These are phyloP conservation scores for Spinus pinus DNA, from an alignment of 2,797 vertebrate species.

Conservation along the genomic window DNA sequence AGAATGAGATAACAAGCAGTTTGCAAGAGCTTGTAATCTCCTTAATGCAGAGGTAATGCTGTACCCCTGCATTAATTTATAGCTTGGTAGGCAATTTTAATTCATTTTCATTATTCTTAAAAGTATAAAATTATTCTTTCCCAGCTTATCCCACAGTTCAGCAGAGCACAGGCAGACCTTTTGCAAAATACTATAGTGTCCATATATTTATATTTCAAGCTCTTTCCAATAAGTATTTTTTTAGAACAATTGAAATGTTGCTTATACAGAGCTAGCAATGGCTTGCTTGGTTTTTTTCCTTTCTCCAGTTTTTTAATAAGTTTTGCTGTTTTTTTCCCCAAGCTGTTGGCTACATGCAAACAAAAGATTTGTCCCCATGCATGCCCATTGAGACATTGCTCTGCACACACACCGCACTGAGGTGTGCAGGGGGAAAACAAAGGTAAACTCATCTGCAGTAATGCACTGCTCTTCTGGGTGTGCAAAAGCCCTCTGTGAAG, in stretches of 20 bases:
- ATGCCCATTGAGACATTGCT: background rate
- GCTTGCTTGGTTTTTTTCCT: background rate
- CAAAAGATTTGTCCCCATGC: background rate
- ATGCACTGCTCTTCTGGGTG: background rate
- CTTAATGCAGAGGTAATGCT: background rate
- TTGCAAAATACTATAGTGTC: background rate
- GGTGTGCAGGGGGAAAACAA: background rate
- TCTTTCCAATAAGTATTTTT: background rate
- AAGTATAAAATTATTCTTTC: background rate
- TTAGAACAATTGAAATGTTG: background rate
- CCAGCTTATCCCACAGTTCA: background rate
- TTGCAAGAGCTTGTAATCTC: conserved; percentile 4
- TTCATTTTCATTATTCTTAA: conserved; percentile 38
- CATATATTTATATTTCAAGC: background rate
- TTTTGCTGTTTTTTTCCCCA: background rate
- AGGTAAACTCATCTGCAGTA: background rate
- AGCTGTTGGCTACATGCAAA: background rate
- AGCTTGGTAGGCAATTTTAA: conserved; percentile 53
- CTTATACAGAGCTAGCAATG: background rate
- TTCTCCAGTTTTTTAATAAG: background rate
- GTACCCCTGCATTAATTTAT: conserved; percentile 50
- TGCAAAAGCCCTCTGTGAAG: background rate
- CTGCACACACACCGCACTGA: accelerated
- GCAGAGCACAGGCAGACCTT: background rate
- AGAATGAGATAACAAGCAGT: conserved; percentile 20